Base-by-base conservation (phyloP, 2,888 invertebrate genomes). In the Zaprionus obscuricornis region DNA sequence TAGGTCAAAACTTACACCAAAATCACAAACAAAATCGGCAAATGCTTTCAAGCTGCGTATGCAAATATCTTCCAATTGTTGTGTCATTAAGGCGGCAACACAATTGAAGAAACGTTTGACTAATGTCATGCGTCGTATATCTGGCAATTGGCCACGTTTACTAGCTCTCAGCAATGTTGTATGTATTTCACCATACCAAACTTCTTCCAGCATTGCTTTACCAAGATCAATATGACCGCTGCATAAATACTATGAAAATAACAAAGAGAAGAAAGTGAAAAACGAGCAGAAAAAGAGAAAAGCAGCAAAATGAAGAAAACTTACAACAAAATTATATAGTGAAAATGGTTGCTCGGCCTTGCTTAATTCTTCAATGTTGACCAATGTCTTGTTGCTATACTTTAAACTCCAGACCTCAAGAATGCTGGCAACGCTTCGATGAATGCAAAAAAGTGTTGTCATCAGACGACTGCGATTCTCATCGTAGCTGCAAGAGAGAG, bases 51-150 rank as follows among this genome's bases (percentile, higher is more conserved):
- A 92, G 2, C 97, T 97, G 74, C 94, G 93, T 31, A 96, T 91
- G 71, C 96, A 96, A 22, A 97, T 89, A 14, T 93, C 93, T 88
- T 97, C 96, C 52, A 98, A 91, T 81, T 97, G 96, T 76, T 94
- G 94, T 0, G 96, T 96, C 98, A 98, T 98, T 29, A 97, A 91
- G 18, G 95, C 94, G 0, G 95, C 95, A 1, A 97, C 93, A 77
- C 96, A 95, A 88, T 97, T 95, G 88, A 95, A 97, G 89, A 97
- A 97, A 34, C 93, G 93, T 74, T 92, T 93, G 89, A 95, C 93
- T 87, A 93, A 92, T 8, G 91, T 92, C 11, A 92, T 92, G 68
- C 94, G 93, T 39, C 92, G 91, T 0, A 93, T 92, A 64, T 93
- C 93, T 0, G 96, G 95, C 47, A 96, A 91, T 67, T 92, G 91